Evolutionary conservation across 2,113 vertebrate species (phyloP).

Genomic region (Apodemus sylvaticus): DNA sequence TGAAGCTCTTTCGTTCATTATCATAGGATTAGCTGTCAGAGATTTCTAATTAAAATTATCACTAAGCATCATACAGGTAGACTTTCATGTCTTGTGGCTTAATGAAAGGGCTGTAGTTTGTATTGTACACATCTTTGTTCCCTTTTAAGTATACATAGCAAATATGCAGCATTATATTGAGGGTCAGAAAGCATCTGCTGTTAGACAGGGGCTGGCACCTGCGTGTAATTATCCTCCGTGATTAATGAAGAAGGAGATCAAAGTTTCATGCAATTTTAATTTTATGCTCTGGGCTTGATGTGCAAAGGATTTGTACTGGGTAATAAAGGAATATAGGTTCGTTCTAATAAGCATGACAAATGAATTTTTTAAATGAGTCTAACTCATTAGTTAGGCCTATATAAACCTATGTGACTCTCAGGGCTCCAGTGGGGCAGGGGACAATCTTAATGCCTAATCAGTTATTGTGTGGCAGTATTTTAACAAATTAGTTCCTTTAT

Average conservation of each 20-base stretch:
- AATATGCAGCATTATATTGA: constrained; percentile 56
- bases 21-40: constrained; percentile 54
- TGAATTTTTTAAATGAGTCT: constrained; percentile 69
- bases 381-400: constrained; percentile 66
- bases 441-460: constrained; percentile 61
- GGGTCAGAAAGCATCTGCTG: constrained; percentile 57
- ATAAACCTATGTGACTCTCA: constrained; percentile 68
- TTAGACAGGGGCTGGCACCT: constrained; percentile 65
- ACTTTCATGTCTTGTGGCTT: constrained; percentile 42
- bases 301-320: constrained; percentile 64
- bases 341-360: constrained; percentile 76
- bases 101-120: constrained; percentile 60
- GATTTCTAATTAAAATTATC: constrained; percentile 29
- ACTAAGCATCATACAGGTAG: constrained; percentile 23
- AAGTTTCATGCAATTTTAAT: constrained; percentile 81
- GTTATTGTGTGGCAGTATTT: constrained; percentile 47
- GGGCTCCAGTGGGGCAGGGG: constrained; percentile 43
- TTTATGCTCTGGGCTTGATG: constrained; percentile 77
- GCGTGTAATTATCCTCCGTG: constrained; percentile 72
- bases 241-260: constrained; percentile 78
- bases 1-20: constrained; percentile 57
- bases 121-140: not conserved
- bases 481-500: constrained; percentile 59
- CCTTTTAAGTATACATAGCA: constrained; percentile 55
- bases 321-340: constrained; percentile 72